Evolutionary conservation across 2,113 vertebrate genomes (phyloP).

Genomic region (Strix aluco): DNA sequence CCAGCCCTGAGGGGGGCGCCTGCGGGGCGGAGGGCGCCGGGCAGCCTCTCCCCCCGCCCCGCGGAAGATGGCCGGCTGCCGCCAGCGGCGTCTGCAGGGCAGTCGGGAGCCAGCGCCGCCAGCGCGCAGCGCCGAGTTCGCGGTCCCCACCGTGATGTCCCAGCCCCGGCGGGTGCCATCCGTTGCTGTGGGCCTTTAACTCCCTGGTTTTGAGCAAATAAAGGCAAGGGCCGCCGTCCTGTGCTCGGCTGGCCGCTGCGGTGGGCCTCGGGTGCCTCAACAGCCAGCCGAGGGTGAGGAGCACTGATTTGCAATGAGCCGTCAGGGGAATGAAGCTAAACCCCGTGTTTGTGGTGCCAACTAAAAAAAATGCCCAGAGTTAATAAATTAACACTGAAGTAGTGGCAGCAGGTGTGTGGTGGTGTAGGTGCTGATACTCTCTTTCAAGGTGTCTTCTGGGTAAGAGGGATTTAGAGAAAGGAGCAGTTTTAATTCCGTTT

Average conservation of each 20-base stretch:
- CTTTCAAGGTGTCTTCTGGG: no score
- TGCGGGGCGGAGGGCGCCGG: neutral
- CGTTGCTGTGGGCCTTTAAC: neutral
- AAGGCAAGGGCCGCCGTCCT: neutral
- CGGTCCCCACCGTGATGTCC: neutral
- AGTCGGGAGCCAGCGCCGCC: neutral
- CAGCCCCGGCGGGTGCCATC: neutral
- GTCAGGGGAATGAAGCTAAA: no score
- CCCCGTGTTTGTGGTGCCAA: rapidly evolving
- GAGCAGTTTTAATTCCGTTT: neutral
- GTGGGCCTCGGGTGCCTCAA: neutral
- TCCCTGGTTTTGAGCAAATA: rapidly evolving
- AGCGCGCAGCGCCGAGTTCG: neutral
- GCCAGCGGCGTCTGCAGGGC: neutral
- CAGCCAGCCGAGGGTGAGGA: neutral
- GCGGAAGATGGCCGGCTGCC: neutral
- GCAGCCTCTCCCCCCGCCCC: neutral
- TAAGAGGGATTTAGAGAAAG: neutral
- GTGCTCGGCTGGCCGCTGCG: neutral
- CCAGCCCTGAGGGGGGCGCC: neutral
- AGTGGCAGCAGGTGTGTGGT: no score
- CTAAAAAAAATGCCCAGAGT: no score
- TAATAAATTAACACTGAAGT: rapidly evolving
- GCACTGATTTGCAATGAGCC: neutral
- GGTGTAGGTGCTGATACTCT: neutral